Conservation (phyloP, 2,888 invertebrate genomes). For the Nudaria mundana region DNA sequence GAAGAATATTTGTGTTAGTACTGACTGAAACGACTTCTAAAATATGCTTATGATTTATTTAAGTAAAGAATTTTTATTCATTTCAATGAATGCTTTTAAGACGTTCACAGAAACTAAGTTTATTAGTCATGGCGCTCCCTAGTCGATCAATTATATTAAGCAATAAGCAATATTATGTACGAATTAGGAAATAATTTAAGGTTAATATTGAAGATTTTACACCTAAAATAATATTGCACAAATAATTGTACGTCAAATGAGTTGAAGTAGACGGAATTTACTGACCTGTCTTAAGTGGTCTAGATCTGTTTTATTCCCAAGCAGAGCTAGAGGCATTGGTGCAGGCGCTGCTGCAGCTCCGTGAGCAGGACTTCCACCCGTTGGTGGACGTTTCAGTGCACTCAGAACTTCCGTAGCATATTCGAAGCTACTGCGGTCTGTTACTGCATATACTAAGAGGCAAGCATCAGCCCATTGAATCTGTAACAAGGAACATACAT, state of each 20-base stretch:
- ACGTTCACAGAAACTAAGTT: too few relatives aligned
- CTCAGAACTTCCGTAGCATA: constrained; percentile 84
- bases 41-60: neutral
- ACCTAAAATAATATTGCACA: too few relatives aligned
- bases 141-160: too few relatives aligned
- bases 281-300: constrained; percentile 88
- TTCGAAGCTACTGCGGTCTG: constrained; percentile 85
- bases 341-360: constrained; percentile 75
- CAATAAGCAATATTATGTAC: too few relatives aligned
- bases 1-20: neutral
- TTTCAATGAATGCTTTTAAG: too few relatives aligned
- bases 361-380: constrained; percentile 80
- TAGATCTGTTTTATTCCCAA: constrained; percentile 91
- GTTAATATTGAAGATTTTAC: too few relatives aligned
- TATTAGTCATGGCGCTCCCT: too few relatives aligned
- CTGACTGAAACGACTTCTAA: neutral
- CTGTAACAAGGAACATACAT: constrained; percentile 52
- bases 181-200: too few relatives aligned
- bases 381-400: constrained; percentile 80
- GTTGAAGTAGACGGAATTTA: too few relatives aligned
- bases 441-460: constrained; percentile 89
- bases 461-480: constrained; percentile 91
- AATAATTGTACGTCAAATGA: too few relatives aligned
- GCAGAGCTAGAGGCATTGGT: constrained; percentile 83
- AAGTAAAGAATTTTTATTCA: neutral